Percentiles rank a stretch among this genome's conserved stretches.
These are phyloP conservation scores for Anoplius nigerrimus DNA, from an alignment of 2,888 invertebrate genomes.

Conservation along the genomic window DNA sequence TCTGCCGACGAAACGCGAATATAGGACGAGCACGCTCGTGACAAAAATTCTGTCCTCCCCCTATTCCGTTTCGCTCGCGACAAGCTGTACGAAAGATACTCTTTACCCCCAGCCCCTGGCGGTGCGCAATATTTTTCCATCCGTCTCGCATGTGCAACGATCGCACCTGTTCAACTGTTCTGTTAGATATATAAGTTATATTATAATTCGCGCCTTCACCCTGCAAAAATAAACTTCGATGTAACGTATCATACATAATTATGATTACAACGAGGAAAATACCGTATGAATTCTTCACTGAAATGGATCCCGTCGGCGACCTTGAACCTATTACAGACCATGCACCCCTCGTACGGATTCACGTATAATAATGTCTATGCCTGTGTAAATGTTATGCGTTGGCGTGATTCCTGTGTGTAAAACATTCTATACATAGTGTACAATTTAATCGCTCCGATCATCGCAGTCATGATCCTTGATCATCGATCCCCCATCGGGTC, in stretches of 20 bases:
- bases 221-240: conserved; percentile 56
- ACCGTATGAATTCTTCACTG: conserved; percentile 7
- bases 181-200: conserved; percentile 18
- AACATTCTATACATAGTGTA: conserved; percentile 8
- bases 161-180: neutral
- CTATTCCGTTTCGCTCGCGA: neutral
- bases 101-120: conserved; percentile 11
- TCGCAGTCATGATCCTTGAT: too few relatives aligned
- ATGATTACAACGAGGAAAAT: conserved; percentile 33
- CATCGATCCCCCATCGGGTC: neutral
- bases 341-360: neutral
- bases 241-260: conserved; percentile 54
- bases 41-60: neutral
- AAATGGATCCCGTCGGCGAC: neutral
- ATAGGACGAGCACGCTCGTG: too few relatives aligned
- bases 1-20: too few relatives aligned
- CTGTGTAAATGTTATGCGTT: neutral
- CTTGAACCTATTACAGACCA: too few relatives aligned
- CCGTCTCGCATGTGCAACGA: neutral
- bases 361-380: neutral
- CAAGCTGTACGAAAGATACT: too few relatives aligned
- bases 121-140: neutral
- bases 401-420: too few relatives aligned
- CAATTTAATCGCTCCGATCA: neutral
- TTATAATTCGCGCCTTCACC: conserved; percentile 14